Evolutionary conservation across 2,797 vertebrate species (phyloP), one percentile per base, ranked within the genome.

Genomic region (Botia kubotai): DNA sequence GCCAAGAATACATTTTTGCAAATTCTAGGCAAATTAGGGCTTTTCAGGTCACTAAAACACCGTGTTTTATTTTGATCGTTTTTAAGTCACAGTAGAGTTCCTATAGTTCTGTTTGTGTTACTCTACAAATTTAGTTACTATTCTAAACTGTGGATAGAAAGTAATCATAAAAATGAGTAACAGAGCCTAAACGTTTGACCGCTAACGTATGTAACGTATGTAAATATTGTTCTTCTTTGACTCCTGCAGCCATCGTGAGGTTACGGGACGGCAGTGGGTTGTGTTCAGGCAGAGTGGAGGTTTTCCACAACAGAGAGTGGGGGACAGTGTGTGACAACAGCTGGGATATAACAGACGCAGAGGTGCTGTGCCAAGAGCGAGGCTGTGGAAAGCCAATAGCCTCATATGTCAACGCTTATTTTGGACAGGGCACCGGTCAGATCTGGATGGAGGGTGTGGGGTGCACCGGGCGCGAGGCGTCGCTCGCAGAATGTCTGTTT

Each of bases 221-320:
- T 14, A 13, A 13, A 13, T 12, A 12, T 50, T n/a, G 17, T n/a
- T 17, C 52, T 0, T 26, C 21, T 53, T 65, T 36, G n/a, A 36
- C 7, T 13, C 68, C 8, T 12, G 21, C 11, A 80, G 78, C 29
- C 50, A 80, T 10, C 8, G 63, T 77, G 11, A 89, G 89, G n/a
- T 16, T 93, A 82, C 26, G 1, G 0, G 57, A 68, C 0, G 63
- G 76, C 16, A 77, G 3, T 0, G 80, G 86, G 43, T 80, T 82
- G 2, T 93, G 92, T 72, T 82, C 86, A 23, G 92, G 92, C n/a
- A 89, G 90, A 82, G 84, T 93, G 2, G 92, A 93, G 82, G 87
- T 92, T 12, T 89, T 83, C 26, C 73, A 88, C 0, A 86, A 50
- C 0, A 36, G 83, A 0, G 19, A 21, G 0, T 93, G 92, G 92